phyloP scores from a whole-genome alignment of 2,888 invertebrate species.

The Xanthorhoe designata region DNA sequence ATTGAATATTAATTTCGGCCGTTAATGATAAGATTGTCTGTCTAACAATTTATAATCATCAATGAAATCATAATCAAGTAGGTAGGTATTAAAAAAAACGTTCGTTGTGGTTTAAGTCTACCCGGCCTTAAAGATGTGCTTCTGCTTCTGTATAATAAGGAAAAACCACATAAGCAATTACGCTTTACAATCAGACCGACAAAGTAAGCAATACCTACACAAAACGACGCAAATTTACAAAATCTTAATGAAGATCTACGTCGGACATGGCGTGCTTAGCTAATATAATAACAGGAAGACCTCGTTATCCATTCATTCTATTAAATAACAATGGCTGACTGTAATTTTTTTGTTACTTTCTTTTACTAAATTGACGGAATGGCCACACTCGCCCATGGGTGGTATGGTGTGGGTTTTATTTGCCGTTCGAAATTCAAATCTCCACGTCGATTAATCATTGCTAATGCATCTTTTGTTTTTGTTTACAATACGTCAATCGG shows the following conservation, averaged over 20 bases:
- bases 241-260: slow-evolving; percentile 44
- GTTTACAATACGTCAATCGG: slow-evolving; percentile 67
- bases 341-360: slow-evolving; percentile 51
- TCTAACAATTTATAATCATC: too few species aligned
- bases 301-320: slow-evolving; percentile 39
- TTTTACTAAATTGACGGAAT: slow-evolving; percentile 37
- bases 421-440: slow-evolving; percentile 34
- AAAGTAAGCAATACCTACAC: slow-evolving; percentile 2
- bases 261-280: slow-evolving; percentile 31
- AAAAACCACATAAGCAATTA: too few species aligned
- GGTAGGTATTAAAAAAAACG: too few species aligned
- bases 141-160: too few species aligned
- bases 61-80: too few species aligned
- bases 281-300: slow-evolving; percentile 39
- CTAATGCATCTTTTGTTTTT: slow-evolving; percentile 74
- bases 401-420: slow-evolving; percentile 23
- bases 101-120: too few species aligned
- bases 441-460: slow-evolving; percentile 68
- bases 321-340: slow-evolving; percentile 44
- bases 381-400: slow-evolving; percentile 22
- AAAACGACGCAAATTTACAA: slow-evolving; percentile 18
- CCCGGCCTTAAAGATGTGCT: too few species aligned
- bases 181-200: not conserved
- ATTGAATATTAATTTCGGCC: too few species aligned
- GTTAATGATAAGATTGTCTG: too few species aligned